Conservation (phyloP, 2,113 vertebrate genomes). For the Pampusana beccarii region DNA sequence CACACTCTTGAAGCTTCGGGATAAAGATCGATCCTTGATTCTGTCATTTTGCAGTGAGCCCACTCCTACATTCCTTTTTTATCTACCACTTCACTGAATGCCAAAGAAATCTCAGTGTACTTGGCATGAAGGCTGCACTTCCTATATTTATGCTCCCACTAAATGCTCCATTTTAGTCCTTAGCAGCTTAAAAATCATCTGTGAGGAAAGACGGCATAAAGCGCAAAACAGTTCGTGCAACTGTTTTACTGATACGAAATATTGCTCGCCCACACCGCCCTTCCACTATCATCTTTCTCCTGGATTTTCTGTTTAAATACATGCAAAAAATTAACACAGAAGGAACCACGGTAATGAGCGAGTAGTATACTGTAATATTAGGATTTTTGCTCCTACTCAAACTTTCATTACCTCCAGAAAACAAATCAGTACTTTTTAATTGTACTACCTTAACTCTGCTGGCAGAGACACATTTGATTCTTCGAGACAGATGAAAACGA, state of each 20-base stretch:
- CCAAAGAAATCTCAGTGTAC: slow-evolving; percentile 56
- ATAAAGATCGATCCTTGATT: not conserved
- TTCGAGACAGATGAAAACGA: not conserved
- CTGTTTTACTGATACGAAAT: not conserved
- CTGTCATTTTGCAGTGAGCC: slow-evolving; percentile 47
- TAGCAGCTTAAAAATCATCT: slow-evolving; percentile 9
- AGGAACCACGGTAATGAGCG: not conserved
- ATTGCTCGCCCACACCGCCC: not conserved
- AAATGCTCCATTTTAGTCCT: slow-evolving; percentile 46
- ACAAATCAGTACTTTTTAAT: slow-evolving; percentile 43
- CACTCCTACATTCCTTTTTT: slow-evolving; percentile 52
- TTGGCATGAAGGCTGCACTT: slow-evolving; percentile 49
- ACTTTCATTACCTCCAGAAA: not conserved
- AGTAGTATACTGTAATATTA: accelerated
- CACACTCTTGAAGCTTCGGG: not conserved
- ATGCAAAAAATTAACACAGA: not conserved
- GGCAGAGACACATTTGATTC: slow-evolving; percentile 24
- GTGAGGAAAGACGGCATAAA: not conserved
- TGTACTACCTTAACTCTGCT: slow-evolving; percentile 57
- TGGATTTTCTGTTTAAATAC: not conserved
- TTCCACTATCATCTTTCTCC: not conserved
- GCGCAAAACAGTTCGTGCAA: not conserved
- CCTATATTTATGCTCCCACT: slow-evolving; percentile 59
- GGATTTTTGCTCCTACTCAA: not conserved
- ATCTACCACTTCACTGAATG: slow-evolving; percentile 33